Evolutionary conservation across 2,888 invertebrate species (phyloP).

Genomic region (Gnatocerus cornutus): DNA sequence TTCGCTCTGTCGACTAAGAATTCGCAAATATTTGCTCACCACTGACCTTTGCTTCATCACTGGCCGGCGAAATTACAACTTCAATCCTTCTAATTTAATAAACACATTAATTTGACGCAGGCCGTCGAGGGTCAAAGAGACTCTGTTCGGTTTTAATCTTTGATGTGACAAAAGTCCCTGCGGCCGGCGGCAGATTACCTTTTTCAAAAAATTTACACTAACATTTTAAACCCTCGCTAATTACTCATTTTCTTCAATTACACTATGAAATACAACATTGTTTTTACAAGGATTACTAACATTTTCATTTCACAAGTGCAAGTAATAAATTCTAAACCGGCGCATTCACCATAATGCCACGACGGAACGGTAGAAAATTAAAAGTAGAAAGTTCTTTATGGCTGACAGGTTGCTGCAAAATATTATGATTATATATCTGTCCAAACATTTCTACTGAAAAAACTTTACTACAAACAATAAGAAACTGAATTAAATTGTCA

Average conservation of each 20-base stretch:
- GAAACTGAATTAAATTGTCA: no score
- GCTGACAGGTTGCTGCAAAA: background rate
- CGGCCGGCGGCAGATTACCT: constrained; percentile 16
- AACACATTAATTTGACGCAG: constrained; percentile 34
- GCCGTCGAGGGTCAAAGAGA: constrained; percentile 26
- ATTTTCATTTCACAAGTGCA: constrained; percentile 1
- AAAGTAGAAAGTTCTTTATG: constrained; percentile 4
- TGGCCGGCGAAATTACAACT: constrained; percentile 42
- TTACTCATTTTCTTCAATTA: constrained; percentile 2
- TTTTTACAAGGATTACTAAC: background rate
- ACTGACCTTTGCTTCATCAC: constrained; percentile 47
- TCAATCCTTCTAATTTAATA: constrained; percentile 43
- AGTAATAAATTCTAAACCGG: constrained; percentile 4
- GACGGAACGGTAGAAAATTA: constrained; percentile 2
- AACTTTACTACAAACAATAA: no score
- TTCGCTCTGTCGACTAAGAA: constrained; percentile 47
- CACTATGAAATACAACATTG: background rate
- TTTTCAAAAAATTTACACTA: constrained; percentile 6
- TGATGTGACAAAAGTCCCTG: constrained; percentile 11
- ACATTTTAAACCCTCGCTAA: background rate
- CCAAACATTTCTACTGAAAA: no score
- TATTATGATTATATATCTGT: background rate
- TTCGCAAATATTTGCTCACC: constrained; percentile 46
- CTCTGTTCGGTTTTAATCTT: constrained; percentile 22
- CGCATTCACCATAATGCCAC: constrained; percentile 21